phyloP scores from a whole-genome alignment of 2,797 vertebrate species.

The Ambastaia sidthimunki region DNA sequence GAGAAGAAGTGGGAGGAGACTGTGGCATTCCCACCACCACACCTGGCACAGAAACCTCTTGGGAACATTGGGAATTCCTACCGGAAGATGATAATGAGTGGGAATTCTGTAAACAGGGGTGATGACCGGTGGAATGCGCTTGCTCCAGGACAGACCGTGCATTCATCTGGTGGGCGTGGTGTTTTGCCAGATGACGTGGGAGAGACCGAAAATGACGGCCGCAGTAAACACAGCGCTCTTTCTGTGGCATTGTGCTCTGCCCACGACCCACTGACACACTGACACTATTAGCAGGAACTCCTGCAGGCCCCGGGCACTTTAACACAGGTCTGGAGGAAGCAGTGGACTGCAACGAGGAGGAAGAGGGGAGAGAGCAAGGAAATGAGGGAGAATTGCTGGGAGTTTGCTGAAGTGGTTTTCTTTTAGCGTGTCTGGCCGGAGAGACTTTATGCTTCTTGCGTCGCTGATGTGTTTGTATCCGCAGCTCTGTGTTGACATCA shows the following conservation, averaged over 20 bases:
- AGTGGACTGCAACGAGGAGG: constrained; percentile 57
- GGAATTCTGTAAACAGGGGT: constrained; percentile 58
- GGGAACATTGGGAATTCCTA: constrained; percentile 29
- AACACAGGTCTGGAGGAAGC: constrained; percentile 69
- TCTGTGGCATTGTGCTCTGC: constrained; percentile 66
- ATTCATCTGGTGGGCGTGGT: constrained; percentile 79
- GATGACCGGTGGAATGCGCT: constrained; percentile 66
- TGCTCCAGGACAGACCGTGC: constrained; percentile 76
- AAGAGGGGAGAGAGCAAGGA: constrained; percentile 58
- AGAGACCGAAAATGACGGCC: constrained; percentile 81
- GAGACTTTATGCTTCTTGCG: constrained; percentile 69
- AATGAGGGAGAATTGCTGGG: constrained; percentile 58
- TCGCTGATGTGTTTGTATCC: constrained; percentile 62
- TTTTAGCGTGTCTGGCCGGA: constrained; percentile 65
- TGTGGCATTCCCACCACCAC: constrained; percentile 56
- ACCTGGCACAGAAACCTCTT: constrained; percentile 39
- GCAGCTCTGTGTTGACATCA: constrained; percentile 67
- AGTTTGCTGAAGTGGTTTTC: constrained; percentile 66
- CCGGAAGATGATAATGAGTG: constrained; percentile 50
- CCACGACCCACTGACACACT: constrained; percentile 52
- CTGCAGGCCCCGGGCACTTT: constrained; percentile 68
- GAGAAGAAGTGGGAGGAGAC: constrained; percentile 66
- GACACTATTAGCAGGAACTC: constrained; percentile 52
- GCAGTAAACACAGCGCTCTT: constrained; percentile 80
- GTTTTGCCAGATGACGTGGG: constrained; percentile 80